Conservation (phyloP, 2,113 vertebrate genomes). For the Entomyzon cyanotis region DNA sequence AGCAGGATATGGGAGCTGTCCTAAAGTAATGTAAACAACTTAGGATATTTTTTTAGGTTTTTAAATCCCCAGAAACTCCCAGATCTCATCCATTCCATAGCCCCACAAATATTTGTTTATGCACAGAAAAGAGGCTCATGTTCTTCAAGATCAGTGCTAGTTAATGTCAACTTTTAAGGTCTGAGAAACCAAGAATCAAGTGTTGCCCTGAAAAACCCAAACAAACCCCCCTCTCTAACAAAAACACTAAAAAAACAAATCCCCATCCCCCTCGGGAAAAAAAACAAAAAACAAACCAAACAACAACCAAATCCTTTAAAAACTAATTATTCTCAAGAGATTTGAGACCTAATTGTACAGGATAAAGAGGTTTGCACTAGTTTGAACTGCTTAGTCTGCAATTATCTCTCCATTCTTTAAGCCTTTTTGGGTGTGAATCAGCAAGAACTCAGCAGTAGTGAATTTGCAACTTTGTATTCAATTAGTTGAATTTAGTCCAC, state of each 20-base stretch:
- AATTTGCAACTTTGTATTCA: not conserved
- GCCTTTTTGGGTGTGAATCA: not conserved
- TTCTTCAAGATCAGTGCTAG: not conserved
- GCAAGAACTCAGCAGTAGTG: not conserved
- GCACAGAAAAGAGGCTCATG: not conserved
- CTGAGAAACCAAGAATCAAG: not conserved
- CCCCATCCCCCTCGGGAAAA: not conserved
- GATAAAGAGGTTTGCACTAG: not conserved
- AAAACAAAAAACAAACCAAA: not conserved
- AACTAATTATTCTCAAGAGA: not conserved
- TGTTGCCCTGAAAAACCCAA: not conserved
- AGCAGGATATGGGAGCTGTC: not conserved
- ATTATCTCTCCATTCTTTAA: not conserved
- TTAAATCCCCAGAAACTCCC: not conserved
- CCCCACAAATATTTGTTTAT: not conserved
- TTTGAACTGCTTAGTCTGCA: not conserved
- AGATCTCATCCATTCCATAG: not conserved
- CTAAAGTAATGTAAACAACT: not conserved
- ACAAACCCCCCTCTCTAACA: not conserved
- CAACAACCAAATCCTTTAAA: not conserved
- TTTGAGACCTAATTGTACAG: not conserved
- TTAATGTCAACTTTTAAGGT: not conserved
- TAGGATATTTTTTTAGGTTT: not conserved
- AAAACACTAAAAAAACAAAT: not conserved
- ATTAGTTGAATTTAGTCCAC: not conserved